Percentiles rank a stretch among this genome's conserved stretches.
Evolutionary conservation across 2,888 invertebrate species (phyloP).

Genomic region (Thalpophila matura): DNA sequence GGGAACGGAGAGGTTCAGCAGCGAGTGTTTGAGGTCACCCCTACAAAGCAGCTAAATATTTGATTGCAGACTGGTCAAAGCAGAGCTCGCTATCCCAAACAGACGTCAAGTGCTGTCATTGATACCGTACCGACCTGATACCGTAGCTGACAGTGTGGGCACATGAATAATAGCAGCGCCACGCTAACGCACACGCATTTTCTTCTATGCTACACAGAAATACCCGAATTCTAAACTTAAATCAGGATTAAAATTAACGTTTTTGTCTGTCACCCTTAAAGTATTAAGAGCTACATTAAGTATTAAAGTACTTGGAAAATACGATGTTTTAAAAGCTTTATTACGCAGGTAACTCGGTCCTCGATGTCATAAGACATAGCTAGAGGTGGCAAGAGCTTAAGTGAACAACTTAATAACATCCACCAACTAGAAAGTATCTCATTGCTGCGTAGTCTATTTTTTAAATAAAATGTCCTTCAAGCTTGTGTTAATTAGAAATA

Average conservation of each 20-base stretch:
- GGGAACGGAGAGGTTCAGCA: conserved; percentile 1
- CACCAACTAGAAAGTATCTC: conserved; percentile 20
- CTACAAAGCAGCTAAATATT: conserved; percentile 18
- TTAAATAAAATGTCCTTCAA: conserved; percentile 7
- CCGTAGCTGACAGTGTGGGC: conserved; percentile 8
- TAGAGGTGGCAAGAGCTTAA: conserved; percentile 25
- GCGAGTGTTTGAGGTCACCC: neutral
- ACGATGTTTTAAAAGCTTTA: conserved; percentile 55
- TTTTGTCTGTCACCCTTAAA: conserved; percentile 28
- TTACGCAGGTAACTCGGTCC: conserved; percentile 31
- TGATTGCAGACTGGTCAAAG: conserved; percentile 11
- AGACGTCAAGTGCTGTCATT: conserved; percentile 21
- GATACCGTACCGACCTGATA: neutral
- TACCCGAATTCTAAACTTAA: conserved; percentile 17
- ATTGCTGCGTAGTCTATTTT: conserved; percentile 3
- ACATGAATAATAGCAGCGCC: conserved; percentile 24
- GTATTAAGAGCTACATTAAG: conserved; percentile 41
- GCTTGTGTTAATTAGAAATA: conserved; percentile 19
- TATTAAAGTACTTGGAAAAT: conserved; percentile 42
- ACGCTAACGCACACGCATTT: conserved; percentile 4
- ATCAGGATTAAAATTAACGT: conserved; percentile 41
- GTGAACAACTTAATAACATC: conserved; percentile 18
- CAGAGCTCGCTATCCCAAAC: conserved; percentile 3
- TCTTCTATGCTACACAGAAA: conserved; percentile 19
- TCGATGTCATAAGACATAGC: conserved; percentile 24